Conservation (phyloP, 1,140 invertebrate species). For the Drosophila nebulosa region DNA sequence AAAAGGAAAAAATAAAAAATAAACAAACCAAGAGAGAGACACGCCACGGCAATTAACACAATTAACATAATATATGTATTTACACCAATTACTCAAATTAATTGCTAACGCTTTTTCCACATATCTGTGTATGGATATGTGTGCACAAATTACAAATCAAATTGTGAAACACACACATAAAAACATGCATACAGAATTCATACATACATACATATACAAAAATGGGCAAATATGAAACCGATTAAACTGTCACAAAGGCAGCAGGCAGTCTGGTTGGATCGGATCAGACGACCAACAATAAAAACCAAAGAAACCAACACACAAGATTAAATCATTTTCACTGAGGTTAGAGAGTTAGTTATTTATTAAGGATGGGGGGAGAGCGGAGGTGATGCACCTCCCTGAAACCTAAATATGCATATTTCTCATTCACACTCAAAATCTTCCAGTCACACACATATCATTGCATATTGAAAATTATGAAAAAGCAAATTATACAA, state of each 20-base stretch:
- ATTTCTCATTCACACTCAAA: slow-evolving; percentile 43
- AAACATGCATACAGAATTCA: slow-evolving; percentile 15
- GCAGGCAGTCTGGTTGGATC: slow-evolving; percentile 29
- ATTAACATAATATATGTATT: slow-evolving; percentile 53
- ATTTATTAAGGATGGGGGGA: slow-evolving; percentile 1
- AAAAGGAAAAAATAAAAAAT: not conserved
- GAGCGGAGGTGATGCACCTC: not conserved
- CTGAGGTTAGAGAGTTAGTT: not conserved
- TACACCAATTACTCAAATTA: slow-evolving; percentile 33
- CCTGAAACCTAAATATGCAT: slow-evolving; percentile 31
- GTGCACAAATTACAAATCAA: not conserved
- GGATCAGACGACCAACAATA: not conserved
- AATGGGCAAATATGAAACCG: not conserved
- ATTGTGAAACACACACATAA: slow-evolving; percentile 1
- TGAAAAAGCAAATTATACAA: slow-evolving; percentile 42
- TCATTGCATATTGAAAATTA: slow-evolving; percentile 56
- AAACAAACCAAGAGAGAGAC: slow-evolving; percentile 1
- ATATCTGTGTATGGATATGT: not conserved
- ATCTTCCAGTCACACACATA: slow-evolving; percentile 73
- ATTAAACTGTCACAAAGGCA: not conserved
- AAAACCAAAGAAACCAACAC: not conserved
- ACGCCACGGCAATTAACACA: slow-evolving; percentile 44
- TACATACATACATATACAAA: slow-evolving; percentile 6
- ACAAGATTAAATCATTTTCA: not conserved
- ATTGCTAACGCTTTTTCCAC: slow-evolving; percentile 19